Conservation (phyloP, 2,113 vertebrate genomes). For the Apteryx owenii region DNA sequence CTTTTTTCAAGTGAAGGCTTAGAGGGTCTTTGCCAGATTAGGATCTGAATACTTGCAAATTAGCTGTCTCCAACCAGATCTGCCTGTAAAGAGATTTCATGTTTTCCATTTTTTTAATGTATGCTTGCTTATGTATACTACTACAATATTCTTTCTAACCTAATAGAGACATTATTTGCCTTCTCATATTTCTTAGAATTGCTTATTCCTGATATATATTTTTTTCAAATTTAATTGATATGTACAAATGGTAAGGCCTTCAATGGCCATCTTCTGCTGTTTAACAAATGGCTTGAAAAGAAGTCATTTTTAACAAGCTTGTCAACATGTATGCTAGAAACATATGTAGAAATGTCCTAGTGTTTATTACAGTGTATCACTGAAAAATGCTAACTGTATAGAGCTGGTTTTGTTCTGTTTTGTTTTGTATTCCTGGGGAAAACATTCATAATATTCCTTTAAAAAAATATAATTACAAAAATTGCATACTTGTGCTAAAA, state of each 20-base stretch:
- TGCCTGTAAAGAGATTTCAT: background rate
- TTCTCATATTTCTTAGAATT: background rate
- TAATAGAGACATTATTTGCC: background rate
- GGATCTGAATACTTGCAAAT: background rate
- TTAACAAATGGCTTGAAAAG: background rate
- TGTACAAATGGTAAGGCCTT: background rate
- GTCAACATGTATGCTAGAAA: background rate
- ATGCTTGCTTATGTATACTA: background rate
- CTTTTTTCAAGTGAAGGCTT: background rate
- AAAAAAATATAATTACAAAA: background rate
- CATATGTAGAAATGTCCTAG: background rate
- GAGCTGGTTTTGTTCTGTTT: background rate
- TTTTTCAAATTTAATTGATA: background rate
- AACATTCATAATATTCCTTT: background rate
- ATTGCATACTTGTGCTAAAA: background rate
- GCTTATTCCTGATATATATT: background rate
- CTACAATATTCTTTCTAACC: background rate
- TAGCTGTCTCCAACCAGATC: background rate
- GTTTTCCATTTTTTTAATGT: background rate
- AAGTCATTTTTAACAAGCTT: background rate
- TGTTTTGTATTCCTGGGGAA: background rate
- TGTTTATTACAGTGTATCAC: background rate
- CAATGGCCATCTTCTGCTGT: background rate
- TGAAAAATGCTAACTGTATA: background rate
- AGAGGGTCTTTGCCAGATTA: background rate